Percentiles rank a stretch among this genome's conserved stretches.
These are phyloP conservation scores for Heliconius sara DNA, from an alignment of 2,888 invertebrate genomes.

Conservation along the genomic window DNA sequence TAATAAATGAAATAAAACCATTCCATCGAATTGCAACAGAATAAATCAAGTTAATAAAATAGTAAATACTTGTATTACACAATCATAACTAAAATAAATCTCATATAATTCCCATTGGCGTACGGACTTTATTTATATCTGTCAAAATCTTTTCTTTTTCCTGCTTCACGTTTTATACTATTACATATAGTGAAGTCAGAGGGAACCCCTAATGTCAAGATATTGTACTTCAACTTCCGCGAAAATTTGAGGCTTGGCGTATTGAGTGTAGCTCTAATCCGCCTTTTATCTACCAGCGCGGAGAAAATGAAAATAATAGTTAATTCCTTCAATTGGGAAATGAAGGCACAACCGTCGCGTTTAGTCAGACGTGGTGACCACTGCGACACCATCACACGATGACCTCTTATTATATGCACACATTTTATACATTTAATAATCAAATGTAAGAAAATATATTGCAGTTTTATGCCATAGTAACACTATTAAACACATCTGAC, in stretches of 20 bases:
- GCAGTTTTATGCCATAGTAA: background rate
- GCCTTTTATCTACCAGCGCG: background rate
- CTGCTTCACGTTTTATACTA: no score
- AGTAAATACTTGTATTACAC: constrained; percentile 54
- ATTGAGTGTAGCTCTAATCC: no score
- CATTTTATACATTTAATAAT: no score
- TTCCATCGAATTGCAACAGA: constrained; percentile 52
- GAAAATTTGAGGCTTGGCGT: no score
- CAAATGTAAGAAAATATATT: background rate
- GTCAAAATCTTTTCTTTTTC: constrained; percentile 21
- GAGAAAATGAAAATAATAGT: no score
- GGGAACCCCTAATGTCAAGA: no score
- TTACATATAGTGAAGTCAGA: no score
- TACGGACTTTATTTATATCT: constrained; percentile 36
- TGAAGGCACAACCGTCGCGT: background rate
- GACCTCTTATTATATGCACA: no score
- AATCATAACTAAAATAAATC: constrained; percentile 57
- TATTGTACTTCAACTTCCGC: no score
- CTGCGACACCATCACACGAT: no score
- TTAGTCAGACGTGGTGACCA: background rate
- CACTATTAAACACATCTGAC: no score
- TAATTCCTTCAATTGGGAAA: background rate
- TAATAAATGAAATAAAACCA: constrained; percentile 63
- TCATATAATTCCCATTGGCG: constrained; percentile 48
- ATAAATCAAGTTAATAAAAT: constrained; percentile 66